Conservation (phyloP, 2,888 invertebrate species). For the Lydus trimaculatus region DNA sequence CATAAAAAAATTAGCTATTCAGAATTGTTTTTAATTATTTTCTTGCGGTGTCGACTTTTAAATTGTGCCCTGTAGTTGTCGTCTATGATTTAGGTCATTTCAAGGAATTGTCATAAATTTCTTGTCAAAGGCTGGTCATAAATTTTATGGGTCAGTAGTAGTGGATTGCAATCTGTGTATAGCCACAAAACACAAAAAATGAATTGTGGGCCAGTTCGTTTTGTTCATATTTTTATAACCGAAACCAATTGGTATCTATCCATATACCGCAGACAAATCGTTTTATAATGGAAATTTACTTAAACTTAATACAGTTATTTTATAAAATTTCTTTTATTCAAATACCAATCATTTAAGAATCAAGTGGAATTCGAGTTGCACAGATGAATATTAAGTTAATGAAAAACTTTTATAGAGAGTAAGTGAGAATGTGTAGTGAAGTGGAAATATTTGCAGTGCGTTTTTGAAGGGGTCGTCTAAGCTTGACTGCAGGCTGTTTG, state of each 20-base stretch:
- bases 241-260: background rate
- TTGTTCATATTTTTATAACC: background rate
- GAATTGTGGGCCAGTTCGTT: background rate
- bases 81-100: conserved; percentile 1
- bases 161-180: background rate
- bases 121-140: background rate
- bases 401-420: background rate
- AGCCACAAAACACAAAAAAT: background rate
- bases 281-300: background rate
- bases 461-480: background rate
- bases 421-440: background rate
- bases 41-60: background rate
- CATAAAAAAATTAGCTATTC: background rate
- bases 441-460: background rate
- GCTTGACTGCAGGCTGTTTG: background rate
- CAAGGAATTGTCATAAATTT: conserved; percentile 3
- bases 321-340: background rate
- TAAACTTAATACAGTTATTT: background rate
- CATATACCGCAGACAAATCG: background rate
- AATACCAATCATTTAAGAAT: background rate
- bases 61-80: background rate
- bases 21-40: background rate
- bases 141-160: conserved; percentile 1
- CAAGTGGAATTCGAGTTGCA: background rate
- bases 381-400: background rate